These are phyloP conservation scores for Urocyon cinereoargenteus DNA, from an alignment of 2,797 vertebrate genomes.

Conservation along the genomic window DNA sequence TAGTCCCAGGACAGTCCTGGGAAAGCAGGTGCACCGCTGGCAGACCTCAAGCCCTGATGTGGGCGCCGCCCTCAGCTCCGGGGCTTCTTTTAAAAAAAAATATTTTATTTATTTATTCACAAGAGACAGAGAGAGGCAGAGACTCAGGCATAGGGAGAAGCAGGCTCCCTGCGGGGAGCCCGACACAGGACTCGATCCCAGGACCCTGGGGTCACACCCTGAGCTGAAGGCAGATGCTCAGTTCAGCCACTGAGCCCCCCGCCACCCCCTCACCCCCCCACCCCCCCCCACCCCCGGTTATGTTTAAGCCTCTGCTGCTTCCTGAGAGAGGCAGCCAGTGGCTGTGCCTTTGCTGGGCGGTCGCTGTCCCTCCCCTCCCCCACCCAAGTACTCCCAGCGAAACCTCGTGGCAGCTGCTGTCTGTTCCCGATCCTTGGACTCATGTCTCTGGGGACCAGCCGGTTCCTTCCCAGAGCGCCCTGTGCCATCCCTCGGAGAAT, in stretches of 20 bases:
- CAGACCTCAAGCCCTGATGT: too few species aligned
- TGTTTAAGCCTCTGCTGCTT: slow-evolving; percentile 4
- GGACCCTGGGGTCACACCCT: neutral
- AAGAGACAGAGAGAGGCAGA: neutral
- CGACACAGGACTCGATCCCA: too few species aligned
- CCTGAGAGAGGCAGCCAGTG: neutral
- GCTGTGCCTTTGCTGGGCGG: neutral
- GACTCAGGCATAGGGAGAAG: neutral
- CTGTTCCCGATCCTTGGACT: slow-evolving; percentile 48
- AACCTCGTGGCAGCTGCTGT: slow-evolving; percentile 53
- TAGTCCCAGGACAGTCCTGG: too few species aligned
- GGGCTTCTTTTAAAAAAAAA: too few species aligned
- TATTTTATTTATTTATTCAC: neutral
- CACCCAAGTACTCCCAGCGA: slow-evolving; percentile 12
- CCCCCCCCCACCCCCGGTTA: neutral
- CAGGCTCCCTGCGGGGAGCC: neutral
- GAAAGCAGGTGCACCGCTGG: too few species aligned
- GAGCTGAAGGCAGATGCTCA: neutral
- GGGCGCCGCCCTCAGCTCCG: too few species aligned
- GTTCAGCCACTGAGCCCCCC: too few species aligned
- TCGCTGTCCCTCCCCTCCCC: neutral
- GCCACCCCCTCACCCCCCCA: too few species aligned
- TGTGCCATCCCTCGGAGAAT: slow-evolving; percentile 56
- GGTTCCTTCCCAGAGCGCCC: slow-evolving; percentile 61
- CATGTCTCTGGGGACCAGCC: slow-evolving; percentile 61